Conservation (phyloP, 2,113 vertebrate species). For the Vidua chalybeata region DNA sequence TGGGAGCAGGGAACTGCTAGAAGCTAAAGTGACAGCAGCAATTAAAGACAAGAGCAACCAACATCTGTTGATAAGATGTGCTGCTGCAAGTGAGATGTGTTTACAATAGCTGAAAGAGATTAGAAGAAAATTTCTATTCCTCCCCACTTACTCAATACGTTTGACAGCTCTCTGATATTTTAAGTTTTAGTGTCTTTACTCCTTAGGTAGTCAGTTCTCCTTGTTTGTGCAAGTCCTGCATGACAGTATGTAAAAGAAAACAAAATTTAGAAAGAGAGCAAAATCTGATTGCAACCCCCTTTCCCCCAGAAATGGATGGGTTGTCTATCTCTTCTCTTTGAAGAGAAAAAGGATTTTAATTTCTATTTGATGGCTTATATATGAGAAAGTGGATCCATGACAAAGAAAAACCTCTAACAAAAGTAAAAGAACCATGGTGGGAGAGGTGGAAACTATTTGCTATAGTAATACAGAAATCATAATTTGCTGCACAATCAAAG, state of each 20-base stretch:
- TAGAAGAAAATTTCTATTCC: conserved; percentile 28
- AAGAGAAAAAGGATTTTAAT: not conserved
- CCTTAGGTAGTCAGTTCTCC: not conserved
- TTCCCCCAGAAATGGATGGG: accelerated
- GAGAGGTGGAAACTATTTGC: not conserved
- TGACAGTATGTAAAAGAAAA: not conserved
- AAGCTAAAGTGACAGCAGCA: conserved; percentile 34
- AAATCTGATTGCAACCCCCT: not conserved
- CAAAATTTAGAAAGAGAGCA: not conserved
- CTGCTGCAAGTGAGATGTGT: conserved; percentile 34
- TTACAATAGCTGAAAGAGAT: conserved; percentile 53
- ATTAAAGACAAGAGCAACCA: conserved; percentile 27
- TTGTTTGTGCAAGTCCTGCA: not conserved
- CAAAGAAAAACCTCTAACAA: not conserved
- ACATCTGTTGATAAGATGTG: conserved; percentile 55
- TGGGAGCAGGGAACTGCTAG: not conserved
- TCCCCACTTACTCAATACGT: not conserved
- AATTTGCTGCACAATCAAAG: not conserved
- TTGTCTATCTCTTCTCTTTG: not conserved
- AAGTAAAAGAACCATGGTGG: not conserved
- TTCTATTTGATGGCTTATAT: not conserved
- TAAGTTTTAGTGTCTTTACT: not conserved
- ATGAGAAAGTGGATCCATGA: not conserved
- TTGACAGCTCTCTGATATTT: conserved; percentile 41
- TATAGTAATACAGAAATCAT: not conserved